Evolutionary conservation across 2,888 invertebrate species (phyloP), one percentile per base, ranked within the genome.

Genomic region (Ischnus inquisitorius): DNA sequence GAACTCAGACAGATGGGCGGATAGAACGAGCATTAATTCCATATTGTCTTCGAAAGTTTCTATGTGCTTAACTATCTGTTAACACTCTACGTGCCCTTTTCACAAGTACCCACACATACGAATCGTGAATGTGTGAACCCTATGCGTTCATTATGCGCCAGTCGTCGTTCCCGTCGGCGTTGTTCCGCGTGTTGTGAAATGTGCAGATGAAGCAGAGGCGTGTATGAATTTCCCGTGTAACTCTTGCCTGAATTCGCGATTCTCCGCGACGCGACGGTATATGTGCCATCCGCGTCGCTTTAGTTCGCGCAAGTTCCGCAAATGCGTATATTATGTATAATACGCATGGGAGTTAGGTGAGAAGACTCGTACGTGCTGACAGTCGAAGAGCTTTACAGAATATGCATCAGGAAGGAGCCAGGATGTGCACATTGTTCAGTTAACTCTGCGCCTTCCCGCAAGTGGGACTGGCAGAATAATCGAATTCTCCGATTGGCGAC

Each of bases 251-350:
- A 67, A 75, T 57, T 25, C 74, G 60, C 74, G 62, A 54, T 64
- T 12, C 68, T 51, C 16, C 41, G 28, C 41, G 10, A 60, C 64
- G 43, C 68, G 43, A n/a, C n/a, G 22, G 12, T 76, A 81, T 62
- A 34, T 57, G 39, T 75, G 34, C 12, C 41, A 69, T 51, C 46
- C 14, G n/a, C n/a, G 43, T n/a, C 69, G 67, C 62, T 77, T 82
- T 57, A 80, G 82, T 84, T 80, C 71, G 64, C 51, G 83, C 69
- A 71, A 85, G 84, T 85, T 86, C 85, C 86, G 71, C 78, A 84
- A 86, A 87, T 85, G 84, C 85, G 84, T 76, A 72, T 65, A 84
- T 83, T 83, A 85, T 86, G 85, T 88, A 88, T 85, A 88, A 86
- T 83, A 81, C 74, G 80, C 74, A 75, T 46, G 71, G 64, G 68